These are phyloP conservation scores for Nothobranchius furzeri DNA, from an alignment of 2,113 vertebrate species.

Conservation along the genomic window DNA sequence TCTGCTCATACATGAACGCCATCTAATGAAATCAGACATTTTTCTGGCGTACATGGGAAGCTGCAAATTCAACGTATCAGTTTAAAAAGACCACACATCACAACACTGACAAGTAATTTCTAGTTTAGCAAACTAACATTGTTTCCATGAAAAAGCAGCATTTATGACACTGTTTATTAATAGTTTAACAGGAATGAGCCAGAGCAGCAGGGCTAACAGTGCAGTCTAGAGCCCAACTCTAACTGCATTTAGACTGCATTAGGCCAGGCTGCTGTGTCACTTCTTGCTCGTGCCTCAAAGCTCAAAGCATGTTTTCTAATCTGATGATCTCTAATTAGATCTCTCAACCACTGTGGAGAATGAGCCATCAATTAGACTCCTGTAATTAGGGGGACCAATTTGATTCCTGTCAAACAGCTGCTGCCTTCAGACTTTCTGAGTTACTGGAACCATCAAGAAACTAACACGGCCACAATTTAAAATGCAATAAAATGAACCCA, in stretches of 20 bases:
- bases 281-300: constrained; percentile 40
- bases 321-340: constrained; percentile 72
- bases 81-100: too few species aligned
- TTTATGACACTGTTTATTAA: not conserved
- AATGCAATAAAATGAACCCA: not conserved
- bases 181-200: not conserved
- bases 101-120: too few species aligned
- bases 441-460: constrained; percentile 40
- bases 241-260: constrained; percentile 43
- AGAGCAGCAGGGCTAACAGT: constrained; percentile 8
- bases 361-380: constrained; percentile 70
- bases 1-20: not conserved
- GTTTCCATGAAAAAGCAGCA: not conserved
- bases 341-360: constrained; percentile 64
- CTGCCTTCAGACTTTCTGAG: constrained; percentile 48
- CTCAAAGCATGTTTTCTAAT: constrained; percentile 62
- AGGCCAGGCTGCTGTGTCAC: constrained; percentile 39
- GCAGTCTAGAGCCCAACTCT: constrained; percentile 23
- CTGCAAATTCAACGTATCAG: not conserved
- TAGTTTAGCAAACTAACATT: not conserved
- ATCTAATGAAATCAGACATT: not conserved
- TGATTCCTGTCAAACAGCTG: constrained; percentile 72
- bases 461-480: not conserved
- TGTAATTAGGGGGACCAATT: constrained; percentile 52
- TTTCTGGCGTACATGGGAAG: not conserved